These are phyloP conservation scores for Odontocerum albicorne DNA, from an alignment of 2,888 invertebrate species.

Conservation along the genomic window DNA sequence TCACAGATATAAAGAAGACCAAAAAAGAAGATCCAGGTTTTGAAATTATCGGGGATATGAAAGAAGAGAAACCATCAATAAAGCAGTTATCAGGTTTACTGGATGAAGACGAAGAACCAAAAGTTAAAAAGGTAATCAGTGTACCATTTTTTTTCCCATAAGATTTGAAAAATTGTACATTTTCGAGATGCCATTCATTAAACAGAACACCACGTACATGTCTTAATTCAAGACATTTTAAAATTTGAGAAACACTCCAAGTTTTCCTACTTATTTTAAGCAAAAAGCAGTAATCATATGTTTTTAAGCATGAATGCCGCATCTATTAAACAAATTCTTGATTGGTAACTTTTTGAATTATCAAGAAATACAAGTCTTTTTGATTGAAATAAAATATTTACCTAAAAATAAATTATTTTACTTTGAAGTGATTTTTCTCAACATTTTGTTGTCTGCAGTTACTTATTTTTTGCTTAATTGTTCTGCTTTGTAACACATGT, in stretches of 20 bases:
- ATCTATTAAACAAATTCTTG: too few species aligned
- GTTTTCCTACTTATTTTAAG: too few species aligned
- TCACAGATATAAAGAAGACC: slow-evolving; percentile 56
- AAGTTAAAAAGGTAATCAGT: slow-evolving; percentile 42
- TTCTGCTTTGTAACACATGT: too few species aligned
- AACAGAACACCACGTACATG: not conserved
- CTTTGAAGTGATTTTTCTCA: too few species aligned
- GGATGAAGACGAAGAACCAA: slow-evolving; percentile 44
- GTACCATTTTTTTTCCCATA: not conserved
- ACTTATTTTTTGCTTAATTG: too few species aligned
- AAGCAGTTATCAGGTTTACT: slow-evolving; percentile 43
- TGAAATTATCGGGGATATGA: slow-evolving; percentile 65
- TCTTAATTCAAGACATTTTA: not conserved
- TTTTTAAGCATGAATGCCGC: too few species aligned
- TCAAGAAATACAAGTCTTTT: too few species aligned
- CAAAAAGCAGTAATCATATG: too few species aligned
- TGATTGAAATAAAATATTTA: too few species aligned
- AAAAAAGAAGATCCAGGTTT: slow-evolving; percentile 59
- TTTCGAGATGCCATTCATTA: not conserved
- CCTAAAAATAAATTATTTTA: too few species aligned
- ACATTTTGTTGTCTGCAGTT: too few species aligned
- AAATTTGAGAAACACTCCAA: not conserved
- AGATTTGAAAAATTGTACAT: not conserved
- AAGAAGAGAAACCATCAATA: slow-evolving; percentile 48
- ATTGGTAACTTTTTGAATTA: too few species aligned